Conservation (phyloP, 2,888 invertebrate species). For the Caenorhabditis angaria region DNA sequence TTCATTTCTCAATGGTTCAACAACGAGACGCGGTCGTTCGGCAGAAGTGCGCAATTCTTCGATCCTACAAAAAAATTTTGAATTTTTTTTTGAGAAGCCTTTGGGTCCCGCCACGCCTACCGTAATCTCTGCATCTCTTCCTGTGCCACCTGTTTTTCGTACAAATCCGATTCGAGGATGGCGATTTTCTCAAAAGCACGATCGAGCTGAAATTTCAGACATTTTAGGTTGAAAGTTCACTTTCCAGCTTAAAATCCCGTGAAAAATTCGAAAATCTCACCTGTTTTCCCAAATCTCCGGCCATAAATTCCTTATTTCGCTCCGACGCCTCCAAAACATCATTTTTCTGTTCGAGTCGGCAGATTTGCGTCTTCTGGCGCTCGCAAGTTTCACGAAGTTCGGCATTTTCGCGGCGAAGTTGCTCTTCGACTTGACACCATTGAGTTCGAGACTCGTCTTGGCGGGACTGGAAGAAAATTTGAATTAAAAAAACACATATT, state of each 20-base stretch:
- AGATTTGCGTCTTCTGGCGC: conserved; percentile 21
- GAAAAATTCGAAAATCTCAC: background rate
- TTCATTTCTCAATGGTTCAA: conserved; percentile 48
- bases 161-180: conserved; percentile 47
- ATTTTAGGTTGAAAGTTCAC: too few relatives aligned
- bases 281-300: conserved; percentile 34
- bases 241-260: too few relatives aligned
- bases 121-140: conserved; percentile 50
- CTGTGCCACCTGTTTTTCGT: conserved; percentile 43
- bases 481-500: background rate
- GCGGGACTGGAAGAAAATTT: conserved; percentile 19
- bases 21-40: conserved; percentile 46
- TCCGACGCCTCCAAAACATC: conserved; percentile 48
- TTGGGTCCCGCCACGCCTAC: conserved; percentile 7
- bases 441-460: conserved; percentile 36
- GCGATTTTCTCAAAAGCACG: conserved; percentile 45
- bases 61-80: conserved; percentile 5
- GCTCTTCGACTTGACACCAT: conserved; percentile 35
- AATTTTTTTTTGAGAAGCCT: background rate
- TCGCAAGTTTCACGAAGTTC: conserved; percentile 19
- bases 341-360: conserved; percentile 47
- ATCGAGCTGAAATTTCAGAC: conserved; percentile 29
- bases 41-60: conserved; percentile 11
- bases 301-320: conserved; percentile 46
- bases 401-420: conserved; percentile 27